Evolutionary conservation across 2,113 vertebrate genomes (phyloP), one percentile per base, ranked within the genome.

Genomic region (Corythornis vintsioides): DNA sequence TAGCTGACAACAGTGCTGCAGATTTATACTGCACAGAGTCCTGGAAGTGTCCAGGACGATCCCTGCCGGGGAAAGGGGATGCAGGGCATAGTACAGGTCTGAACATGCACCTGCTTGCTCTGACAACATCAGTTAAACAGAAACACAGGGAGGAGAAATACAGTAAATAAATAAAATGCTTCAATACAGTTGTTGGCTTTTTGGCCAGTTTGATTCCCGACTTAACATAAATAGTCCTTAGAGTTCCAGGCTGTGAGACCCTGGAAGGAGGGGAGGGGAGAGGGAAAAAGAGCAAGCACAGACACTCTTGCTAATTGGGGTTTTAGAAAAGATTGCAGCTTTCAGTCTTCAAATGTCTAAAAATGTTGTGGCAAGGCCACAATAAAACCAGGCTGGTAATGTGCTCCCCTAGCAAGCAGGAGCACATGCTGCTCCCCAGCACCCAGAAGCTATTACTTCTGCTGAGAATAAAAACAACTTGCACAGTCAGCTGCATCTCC

Each of bases 351-450:
- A 94, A 89, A 81, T 13, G 52, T 74, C 81, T 89, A 70, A 86
- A 86, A 92, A 90, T 60, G 47, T 56, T 86, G 25, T 55, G 90
- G 43, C 64, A 43, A 61, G 24, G 50, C 60, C 78, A 40, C 56
- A 80, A 88, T 81, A 83, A 71, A 91, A 91, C 77, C 82, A 94
- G 94, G 91, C 81, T 86, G 87, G 86, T 65, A 77, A 88, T 74
- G 31, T 35, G 47, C 33, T 86, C 26, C 35, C 60, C 22, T 59
- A 65, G 88, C 47, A 94, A 84, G 69, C 45, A 55, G 69, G 29
- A 59, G 64, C 75, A 42, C 74, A 45, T 59, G 61, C 61, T 74
- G 59, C 42, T 85, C 83, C 28, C 60, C 13, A 1, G 45, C 83
- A 71, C 81, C 45, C 43, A 64, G 75, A 75, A 72, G 84, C 82